These are phyloP conservation scores for Agelastica alni DNA, from an alignment of 2,888 invertebrate species.

Conservation along the genomic window DNA sequence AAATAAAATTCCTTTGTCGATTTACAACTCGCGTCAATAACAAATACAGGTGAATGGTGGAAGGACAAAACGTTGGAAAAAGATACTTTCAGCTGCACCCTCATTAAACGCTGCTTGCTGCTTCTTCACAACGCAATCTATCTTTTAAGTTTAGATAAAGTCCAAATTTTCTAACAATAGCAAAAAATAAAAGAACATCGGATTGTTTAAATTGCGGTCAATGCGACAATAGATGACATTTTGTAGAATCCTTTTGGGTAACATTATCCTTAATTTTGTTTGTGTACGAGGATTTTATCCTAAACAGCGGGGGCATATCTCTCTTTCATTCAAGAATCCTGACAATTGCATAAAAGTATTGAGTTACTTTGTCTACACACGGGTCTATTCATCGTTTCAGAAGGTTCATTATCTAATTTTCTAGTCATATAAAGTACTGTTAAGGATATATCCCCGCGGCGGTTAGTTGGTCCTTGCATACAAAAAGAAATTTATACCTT, in stretches of 20 bases:
- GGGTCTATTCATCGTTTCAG: constrained; percentile 32
- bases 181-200: constrained; percentile 33
- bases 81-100: no score
- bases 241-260: constrained; percentile 33
- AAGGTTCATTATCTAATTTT: constrained; percentile 40
- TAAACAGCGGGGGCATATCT: constrained; percentile 25
- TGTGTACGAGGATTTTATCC: constrained; percentile 30
- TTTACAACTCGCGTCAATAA: no score
- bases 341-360: constrained; percentile 36
- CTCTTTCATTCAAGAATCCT: constrained; percentile 25
- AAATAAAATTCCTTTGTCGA: no score
- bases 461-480: no score
- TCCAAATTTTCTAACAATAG: constrained; percentile 22
- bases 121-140: no score
- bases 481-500: no score
- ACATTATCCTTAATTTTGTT: constrained; percentile 42
- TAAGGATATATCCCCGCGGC: constrained; percentile 37
- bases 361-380: constrained; percentile 33
- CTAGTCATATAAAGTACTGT: constrained; percentile 37
- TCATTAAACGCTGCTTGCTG: no score
- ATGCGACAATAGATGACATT: constrained; percentile 35
- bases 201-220: constrained; percentile 24
- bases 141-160: constrained; percentile 25
- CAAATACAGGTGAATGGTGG: no score
- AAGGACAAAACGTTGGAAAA: no score